These are phyloP conservation scores for Nibea coibor DNA, from an alignment of 2,113 vertebrate genomes.

Conservation along the genomic window DNA sequence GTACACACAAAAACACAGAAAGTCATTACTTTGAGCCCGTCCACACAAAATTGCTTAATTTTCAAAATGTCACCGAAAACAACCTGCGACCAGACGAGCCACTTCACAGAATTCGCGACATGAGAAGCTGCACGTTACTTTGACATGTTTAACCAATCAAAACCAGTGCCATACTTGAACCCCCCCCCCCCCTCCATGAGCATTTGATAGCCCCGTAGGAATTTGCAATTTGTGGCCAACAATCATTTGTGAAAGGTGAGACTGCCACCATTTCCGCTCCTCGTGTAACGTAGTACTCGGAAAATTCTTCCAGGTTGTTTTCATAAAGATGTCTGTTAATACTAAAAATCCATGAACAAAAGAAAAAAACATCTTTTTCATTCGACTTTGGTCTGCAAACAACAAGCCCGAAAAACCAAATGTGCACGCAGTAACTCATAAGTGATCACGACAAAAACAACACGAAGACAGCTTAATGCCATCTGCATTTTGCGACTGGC, in stretches of 20 bases:
- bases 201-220: not conserved
- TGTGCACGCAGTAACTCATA: not conserved
- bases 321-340: constrained; percentile 7
- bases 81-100: not conserved
- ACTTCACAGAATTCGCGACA: not conserved
- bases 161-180: not conserved
- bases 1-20: constrained; percentile 5
- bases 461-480: not conserved
- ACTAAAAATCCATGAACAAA: not conserved
- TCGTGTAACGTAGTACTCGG: not conserved
- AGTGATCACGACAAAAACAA: not conserved
- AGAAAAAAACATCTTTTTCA: too few relatives aligned
- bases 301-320: constrained; percentile 13
- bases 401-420: not conserved
- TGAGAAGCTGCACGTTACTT: not conserved
- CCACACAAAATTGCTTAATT: constrained; percentile 9
- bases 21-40: constrained; percentile 28
- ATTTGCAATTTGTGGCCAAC: not conserved
- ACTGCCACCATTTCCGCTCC: not conserved
- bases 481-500: not conserved
- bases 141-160: constrained; percentile 14
- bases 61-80: not conserved
- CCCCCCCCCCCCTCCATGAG: not conserved
- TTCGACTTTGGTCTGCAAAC: too few relatives aligned
- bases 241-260: constrained; percentile 1